These are phyloP conservation scores for Gadus macrocephalus DNA, from an alignment of 2,113 vertebrate species.

Conservation along the genomic window DNA sequence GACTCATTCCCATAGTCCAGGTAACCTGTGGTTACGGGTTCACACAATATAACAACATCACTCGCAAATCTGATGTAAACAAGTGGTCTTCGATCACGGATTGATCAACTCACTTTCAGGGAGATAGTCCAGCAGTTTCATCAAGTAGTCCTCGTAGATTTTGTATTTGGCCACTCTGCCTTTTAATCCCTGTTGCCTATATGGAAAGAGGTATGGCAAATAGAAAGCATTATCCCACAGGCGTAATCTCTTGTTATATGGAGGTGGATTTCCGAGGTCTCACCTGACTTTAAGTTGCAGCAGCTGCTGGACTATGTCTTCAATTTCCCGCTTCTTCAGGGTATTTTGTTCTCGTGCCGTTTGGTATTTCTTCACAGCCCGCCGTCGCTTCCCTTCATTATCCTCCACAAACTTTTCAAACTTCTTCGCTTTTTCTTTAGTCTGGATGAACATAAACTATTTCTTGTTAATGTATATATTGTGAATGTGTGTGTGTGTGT, in stretches of 20 bases:
- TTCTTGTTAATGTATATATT: too few relatives aligned
- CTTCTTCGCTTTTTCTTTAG: constrained; percentile 55
- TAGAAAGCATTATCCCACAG: neutral
- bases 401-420: constrained; percentile 72
- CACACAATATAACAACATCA: neutral
- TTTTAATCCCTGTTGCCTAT: constrained; percentile 69
- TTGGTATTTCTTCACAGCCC: constrained; percentile 63
- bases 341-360: constrained; percentile 59
- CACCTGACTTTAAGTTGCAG: constrained; percentile 61
- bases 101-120: constrained; percentile 60
- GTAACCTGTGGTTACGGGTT: constrained; percentile 27
- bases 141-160: constrained; percentile 70
- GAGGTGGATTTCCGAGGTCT: neutral
- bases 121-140: constrained; percentile 66
- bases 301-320: constrained; percentile 59
- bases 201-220: constrained; percentile 16
- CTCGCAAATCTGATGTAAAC: too few relatives aligned
- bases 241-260: neutral
- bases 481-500: too few relatives aligned
- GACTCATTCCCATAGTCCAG: constrained; percentile 50
- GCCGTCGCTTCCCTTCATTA: constrained; percentile 58
- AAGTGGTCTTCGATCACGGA: neutral
- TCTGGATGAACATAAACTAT: constrained; percentile 40
- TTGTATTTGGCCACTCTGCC: constrained; percentile 63
- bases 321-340: constrained; percentile 58